Evolutionary conservation across 2,888 invertebrate genomes (phyloP).

Genomic region (Callinectes sapidus): DNA sequence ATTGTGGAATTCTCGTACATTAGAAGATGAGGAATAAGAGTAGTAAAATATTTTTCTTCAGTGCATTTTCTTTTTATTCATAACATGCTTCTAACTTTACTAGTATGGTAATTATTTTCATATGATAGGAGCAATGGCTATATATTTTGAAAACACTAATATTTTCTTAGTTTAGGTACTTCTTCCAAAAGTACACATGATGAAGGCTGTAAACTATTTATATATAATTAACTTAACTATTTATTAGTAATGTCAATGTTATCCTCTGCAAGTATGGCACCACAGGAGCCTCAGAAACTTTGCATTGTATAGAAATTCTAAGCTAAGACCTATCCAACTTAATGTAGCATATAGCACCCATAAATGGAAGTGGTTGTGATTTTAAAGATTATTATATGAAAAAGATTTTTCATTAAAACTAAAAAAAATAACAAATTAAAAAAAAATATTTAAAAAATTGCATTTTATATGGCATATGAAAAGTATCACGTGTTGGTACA

Average conservation of each 20-base stretch:
- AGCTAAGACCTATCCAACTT: not conserved
- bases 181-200: not conserved
- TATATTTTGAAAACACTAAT: not conserved
- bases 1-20: not conserved
- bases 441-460: no score
- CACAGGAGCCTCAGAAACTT: not conserved
- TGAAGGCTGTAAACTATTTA: not conserved
- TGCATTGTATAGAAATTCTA: not conserved
- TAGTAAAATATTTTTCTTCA: not conserved
- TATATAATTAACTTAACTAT: slow-evolving; percentile 27
- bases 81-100: not conserved
- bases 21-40: not conserved
- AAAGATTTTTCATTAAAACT: not conserved
- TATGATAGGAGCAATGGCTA: not conserved
- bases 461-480: not conserved
- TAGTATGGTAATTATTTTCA: not conserved
- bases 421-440: not conserved
- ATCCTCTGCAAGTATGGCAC: not conserved
- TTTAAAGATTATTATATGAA: not conserved
- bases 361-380: not conserved
- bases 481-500: not conserved
- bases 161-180: slow-evolving; percentile 14
- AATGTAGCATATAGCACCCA: not conserved
- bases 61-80: not conserved
- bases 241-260: slow-evolving; percentile 42